These are phyloP conservation scores for Spodoptera frugiperda DNA, from an alignment of 1,140 invertebrate genomes.

Conservation along the genomic window DNA sequence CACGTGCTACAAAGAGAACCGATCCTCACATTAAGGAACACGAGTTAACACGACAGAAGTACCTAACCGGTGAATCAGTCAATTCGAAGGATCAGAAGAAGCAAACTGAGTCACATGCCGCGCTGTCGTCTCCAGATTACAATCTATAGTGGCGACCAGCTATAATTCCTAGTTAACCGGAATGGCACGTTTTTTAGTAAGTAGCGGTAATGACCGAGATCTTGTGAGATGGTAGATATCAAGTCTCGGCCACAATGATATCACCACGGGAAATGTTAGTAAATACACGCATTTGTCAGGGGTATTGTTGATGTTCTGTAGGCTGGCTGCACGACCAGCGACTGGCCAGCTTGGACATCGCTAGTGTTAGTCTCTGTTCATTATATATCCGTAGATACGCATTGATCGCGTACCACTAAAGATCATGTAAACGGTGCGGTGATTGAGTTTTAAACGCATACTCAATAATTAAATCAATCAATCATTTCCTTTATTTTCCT, in stretches of 20 bases:
- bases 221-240: constrained; percentile 30
- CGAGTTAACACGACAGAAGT: background rate
- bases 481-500: background rate
- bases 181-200: constrained; percentile 14
- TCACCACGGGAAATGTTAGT: constrained; percentile 63
- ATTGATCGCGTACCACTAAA: no score
- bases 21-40: no score
- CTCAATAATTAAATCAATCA: background rate
- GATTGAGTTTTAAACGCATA: no score
- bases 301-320: constrained; percentile 26
- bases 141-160: background rate
- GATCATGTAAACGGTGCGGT: no score
- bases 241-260: constrained; percentile 54
- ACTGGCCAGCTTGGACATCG: background rate
- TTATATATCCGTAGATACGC: no score
- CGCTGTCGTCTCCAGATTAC: background rate
- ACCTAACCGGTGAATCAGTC: background rate
- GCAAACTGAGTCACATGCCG: constrained; percentile 6
- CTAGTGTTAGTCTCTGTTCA: no score
- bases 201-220: constrained; percentile 32
- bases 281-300: constrained; percentile 59
- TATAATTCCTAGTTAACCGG: background rate
- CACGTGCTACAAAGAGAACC: no score
- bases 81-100: background rate
- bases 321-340: background rate